A percentile compares a stretch with the other conserved stretches of the same genome.
phyloP scores from a whole-genome alignment of 2,113 vertebrate species.

The Rhinoderma darwinii region DNA sequence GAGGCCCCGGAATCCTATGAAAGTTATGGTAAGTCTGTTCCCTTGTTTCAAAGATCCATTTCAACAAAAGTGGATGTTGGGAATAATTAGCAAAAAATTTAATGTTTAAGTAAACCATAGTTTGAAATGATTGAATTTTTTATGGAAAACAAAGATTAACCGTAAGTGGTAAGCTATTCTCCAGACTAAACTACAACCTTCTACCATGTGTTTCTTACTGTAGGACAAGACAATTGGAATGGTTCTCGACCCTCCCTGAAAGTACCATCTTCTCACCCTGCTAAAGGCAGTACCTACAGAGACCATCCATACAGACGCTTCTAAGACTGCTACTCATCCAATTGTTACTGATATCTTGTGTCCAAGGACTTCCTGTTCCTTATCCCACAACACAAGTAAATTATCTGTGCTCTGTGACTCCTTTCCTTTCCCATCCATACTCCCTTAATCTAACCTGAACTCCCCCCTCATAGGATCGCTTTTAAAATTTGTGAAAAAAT shows the following conservation, averaged over 20 bases:
- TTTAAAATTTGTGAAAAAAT: conserved; percentile 73
- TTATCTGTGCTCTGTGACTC: conserved; percentile 87
- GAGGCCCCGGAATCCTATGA: conserved; percentile 92
- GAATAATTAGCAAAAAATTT: too few species aligned
- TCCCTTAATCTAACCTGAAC: conserved; percentile 75
- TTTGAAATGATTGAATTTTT: not conserved
- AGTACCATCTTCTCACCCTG: conserved; percentile 79
- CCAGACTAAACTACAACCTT: too few species aligned
- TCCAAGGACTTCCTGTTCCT: conserved; percentile 88
- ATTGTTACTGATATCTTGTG: conserved; percentile 88
- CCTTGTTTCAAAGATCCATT: not conserved
- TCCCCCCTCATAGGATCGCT: conserved; percentile 77
- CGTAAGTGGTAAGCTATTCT: too few species aligned
- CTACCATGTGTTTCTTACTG: not conserved
- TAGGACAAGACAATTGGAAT: conserved; percentile 95
- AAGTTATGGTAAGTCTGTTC: conserved; percentile 82
- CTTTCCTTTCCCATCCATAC: conserved; percentile 67
- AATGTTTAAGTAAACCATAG: too few species aligned
- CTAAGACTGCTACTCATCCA: conserved; percentile 76
- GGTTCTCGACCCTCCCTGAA: conserved; percentile 84
- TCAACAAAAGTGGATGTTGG: not conserved
- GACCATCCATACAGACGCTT: conserved; percentile 94
- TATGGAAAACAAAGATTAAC: too few species aligned
- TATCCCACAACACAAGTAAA: conserved; percentile 93
- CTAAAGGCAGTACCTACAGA: conserved; percentile 88